Base-by-base conservation (phyloP, 2,797 vertebrate species). In the Poliocrania exsul region DNA sequence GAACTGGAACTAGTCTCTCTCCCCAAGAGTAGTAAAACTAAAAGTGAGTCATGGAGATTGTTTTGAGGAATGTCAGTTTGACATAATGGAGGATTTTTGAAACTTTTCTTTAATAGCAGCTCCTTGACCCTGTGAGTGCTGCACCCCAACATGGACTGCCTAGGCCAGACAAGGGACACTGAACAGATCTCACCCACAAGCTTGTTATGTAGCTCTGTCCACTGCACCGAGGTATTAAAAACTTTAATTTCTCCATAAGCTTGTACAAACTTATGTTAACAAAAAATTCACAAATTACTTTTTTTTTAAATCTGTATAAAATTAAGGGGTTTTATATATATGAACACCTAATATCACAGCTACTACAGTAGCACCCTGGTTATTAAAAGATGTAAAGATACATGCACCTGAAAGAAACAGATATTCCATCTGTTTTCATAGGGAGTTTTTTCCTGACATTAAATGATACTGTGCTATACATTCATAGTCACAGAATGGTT, bases 41-140 rank as follows among this genome's bases (percentile, higher is more conserved):
- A 9, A 29, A 38, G 11, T 58, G 72, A 62, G 13, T 66, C 13
- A 16, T 0, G 10, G 8, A 67, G 37, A 26, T 19, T 1, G 2
- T 53, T 81, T 54, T 13, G 53, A 90, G 24, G 10, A 70, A 51
- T 5, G 8, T 23, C 23, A 64, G 29, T 31, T 80, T 50, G 14
- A 49, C 6, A 11, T 9, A 78, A 60, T 4, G 60, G 23, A 49
- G 17, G 14, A 46, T 26, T 91, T 75, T 16, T 66, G 16, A 81
- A 47, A 17, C 17, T 42, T 35, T 38, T 23, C 31, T 69, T 54
- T 18, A 57, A 4, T 0, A 71, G 35, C 26, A 84, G 70, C 38
- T 82, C 38, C 58, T 40, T 31, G 64, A 57, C 23, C 2, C 33
- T 26, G 11, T 12, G 50, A 28, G 19, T 9, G 54, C 28, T 75